These are phyloP conservation scores for Macquaria ambigua DNA, from an alignment of 2,113 vertebrate species.

Conservation along the genomic window DNA sequence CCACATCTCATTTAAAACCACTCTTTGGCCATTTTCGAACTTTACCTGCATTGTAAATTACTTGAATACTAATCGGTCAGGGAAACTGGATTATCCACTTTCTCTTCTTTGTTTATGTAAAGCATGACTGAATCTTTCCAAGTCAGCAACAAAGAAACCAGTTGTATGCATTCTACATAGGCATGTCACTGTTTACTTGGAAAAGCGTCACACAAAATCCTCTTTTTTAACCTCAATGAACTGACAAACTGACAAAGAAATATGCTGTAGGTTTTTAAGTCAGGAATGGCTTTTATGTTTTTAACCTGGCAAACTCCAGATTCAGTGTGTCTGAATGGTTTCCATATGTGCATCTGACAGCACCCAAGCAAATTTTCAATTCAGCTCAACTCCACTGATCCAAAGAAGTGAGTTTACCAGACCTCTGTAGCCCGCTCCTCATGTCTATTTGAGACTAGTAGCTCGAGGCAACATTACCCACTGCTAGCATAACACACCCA, in stretches of 20 bases:
- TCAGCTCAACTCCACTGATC: not conserved
- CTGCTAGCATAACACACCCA: not conserved
- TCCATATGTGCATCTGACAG: not conserved
- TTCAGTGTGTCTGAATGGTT: not conserved
- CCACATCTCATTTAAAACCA: not conserved
- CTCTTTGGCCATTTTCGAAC: not conserved
- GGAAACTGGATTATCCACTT: constrained; percentile 31
- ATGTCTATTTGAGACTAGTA: not conserved
- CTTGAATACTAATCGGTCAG: not conserved
- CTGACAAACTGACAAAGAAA: not conserved
- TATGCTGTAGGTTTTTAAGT: not conserved
- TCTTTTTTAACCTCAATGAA: not conserved
- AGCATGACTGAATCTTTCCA: constrained; percentile 3
- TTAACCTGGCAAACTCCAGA: not conserved
- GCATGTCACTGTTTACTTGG: not conserved
- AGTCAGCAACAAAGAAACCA: constrained; percentile 17
- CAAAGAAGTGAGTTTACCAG: not conserved
- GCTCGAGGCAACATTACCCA: not conserved
- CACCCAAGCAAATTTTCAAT: not conserved
- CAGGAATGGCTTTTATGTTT: not conserved
- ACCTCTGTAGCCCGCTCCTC: not conserved
- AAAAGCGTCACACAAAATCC: not conserved
- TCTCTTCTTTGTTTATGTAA: not conserved
- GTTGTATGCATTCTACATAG: constrained; percentile 8
- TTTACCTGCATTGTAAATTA: not conserved